Base-by-base conservation (phyloP, 2,888 invertebrate species). In the Latheticus oryzae region DNA sequence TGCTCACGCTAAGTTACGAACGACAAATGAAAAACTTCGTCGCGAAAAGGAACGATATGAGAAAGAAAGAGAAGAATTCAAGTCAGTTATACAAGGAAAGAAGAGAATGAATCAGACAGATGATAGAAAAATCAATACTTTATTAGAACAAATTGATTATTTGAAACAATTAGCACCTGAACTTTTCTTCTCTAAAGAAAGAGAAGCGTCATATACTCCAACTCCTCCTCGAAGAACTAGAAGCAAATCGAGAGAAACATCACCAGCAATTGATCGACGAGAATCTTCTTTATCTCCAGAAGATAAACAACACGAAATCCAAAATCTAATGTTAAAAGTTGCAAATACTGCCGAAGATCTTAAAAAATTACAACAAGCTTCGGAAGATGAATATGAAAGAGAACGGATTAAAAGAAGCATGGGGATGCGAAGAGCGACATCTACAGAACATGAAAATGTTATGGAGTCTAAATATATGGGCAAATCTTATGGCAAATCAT, bases 1-100 rank as follows among this genome's bases (percentile, higher is more conserved):
- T 77, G 94, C 94, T 11, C 95, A 95, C 76, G 94, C 95, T 1
- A 95, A 95, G 76, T 78, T 95, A 62, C 83, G 95, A 52, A 94
- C 94, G 2, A 92, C 94, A 16, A 95, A 94, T 75, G 95, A 95
- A 73, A 93, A 95, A 73, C 81, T 95, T 62, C 84, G 94, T 40
- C 83, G 93, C 23, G 95, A 95, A 77, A 90, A 93, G 60, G 94
- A 95, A 72, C 83, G 91, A 0, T 87, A 90, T 73, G 94, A 94
- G 69, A 86, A 87, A 64, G 94, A 93, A 71, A 83, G 91, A 50
- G 90, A 90, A 63, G 82, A 83, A 45, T 74, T 82, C 47, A 79
- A 80, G 55, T 77, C 79, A 43, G 70, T 80, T 32, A 79, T 83
- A 40, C 73, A 79, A 47, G 82, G 80, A 55, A 80, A 79, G 64